Percentiles rank a stretch among this genome's conserved stretches.
phyloP scores from a whole-genome alignment of 2,888 invertebrate species.

The Colostygia pectinataria region DNA sequence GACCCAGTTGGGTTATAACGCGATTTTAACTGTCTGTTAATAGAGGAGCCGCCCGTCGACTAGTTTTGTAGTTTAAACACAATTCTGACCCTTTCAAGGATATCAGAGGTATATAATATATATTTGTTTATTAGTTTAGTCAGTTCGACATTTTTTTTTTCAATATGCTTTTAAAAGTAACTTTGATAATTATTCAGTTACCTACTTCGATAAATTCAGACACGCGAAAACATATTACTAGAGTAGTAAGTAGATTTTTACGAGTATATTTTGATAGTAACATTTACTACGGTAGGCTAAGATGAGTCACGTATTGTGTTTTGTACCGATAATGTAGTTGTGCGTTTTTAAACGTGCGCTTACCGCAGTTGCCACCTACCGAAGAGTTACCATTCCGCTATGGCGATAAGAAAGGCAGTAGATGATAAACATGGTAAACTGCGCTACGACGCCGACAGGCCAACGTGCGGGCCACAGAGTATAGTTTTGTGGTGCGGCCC shows the following conservation, averaged over 20 bases:
- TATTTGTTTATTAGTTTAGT: no score
- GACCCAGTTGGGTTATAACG: no score
- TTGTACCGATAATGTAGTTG: conserved; percentile 23
- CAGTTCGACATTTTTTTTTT: no score
- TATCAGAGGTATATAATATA: no score
- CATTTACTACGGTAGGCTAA: conserved; percentile 15
- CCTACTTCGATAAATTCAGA: background rate
- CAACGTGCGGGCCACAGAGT: background rate
- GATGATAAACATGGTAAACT: background rate
- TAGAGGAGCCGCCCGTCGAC: no score
- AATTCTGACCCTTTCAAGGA: no score
- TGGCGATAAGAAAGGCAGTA: conserved; percentile 5
- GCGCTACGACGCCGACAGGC: background rate
- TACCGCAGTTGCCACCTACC: background rate
- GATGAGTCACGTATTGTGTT: conserved; percentile 34
- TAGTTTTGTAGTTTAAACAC: no score
- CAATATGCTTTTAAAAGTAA: background rate
- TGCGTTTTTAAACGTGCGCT: background rate
- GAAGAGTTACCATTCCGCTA: background rate
- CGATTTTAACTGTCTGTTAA: no score
- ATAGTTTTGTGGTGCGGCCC: no score
- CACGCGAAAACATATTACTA: conserved; percentile 9
- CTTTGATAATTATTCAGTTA: conserved; percentile 1
- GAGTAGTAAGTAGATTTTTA: conserved; percentile 7
- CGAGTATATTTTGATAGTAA: conserved; percentile 23